Conservation (phyloP, 2,888 invertebrate species). For the Atethmia centrago region DNA sequence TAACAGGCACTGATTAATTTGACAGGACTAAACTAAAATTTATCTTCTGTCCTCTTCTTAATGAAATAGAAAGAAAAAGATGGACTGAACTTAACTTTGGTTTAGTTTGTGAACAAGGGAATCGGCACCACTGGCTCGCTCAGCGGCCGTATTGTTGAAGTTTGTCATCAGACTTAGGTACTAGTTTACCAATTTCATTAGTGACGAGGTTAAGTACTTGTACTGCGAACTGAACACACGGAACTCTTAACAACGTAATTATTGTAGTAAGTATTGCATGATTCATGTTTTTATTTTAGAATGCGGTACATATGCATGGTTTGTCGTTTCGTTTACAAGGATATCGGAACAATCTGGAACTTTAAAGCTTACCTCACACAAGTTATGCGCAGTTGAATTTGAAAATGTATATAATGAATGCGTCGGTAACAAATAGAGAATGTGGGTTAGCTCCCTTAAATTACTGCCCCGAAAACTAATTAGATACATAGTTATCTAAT, state of each 20-base stretch:
- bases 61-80: too few relatives aligned
- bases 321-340: slow-evolving; percentile 46
- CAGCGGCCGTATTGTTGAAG: not conserved
- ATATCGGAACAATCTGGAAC: slow-evolving; percentile 55
- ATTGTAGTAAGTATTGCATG: slow-evolving; percentile 23
- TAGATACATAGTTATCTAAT: too few relatives aligned
- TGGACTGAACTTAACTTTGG: too few relatives aligned
- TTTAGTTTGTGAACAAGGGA: too few relatives aligned
- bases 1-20: too few relatives aligned
- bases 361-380: slow-evolving; percentile 44
- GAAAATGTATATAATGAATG: not conserved
- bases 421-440: slow-evolving; percentile 11
- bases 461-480: slow-evolving; percentile 2
- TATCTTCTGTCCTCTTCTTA: too few relatives aligned
- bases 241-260: slow-evolving; percentile 23
- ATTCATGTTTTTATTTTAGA: slow-evolving; percentile 44
- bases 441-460: not conserved
- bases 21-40: too few relatives aligned
- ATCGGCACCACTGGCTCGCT: not conserved
- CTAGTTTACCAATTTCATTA: not conserved
- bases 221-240: slow-evolving; percentile 15
- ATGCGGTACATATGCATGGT: slow-evolving; percentile 25
- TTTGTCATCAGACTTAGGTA: slow-evolving; percentile 3
- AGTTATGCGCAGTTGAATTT: slow-evolving; percentile 15
- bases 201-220: not conserved